phyloP scores from a whole-genome alignment of 2,797 vertebrate genomes.

The Rachycentron canadum region DNA sequence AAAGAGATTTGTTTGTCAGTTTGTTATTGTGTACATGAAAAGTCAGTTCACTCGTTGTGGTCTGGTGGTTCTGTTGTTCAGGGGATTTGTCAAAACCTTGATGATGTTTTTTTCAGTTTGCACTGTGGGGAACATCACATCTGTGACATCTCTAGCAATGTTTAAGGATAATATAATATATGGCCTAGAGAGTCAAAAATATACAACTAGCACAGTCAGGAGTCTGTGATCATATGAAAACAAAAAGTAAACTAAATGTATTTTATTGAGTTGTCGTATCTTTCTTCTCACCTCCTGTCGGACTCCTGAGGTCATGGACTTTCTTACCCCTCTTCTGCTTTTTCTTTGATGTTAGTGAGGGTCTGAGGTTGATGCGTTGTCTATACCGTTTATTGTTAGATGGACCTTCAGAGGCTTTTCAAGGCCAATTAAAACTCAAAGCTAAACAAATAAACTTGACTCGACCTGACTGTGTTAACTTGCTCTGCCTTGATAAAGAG shows the following conservation, averaged over 20 bases:
- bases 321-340: background rate
- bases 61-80: background rate
- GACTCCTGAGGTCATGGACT: background rate
- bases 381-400: slow-evolving; percentile 1
- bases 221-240: background rate
- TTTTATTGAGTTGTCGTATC: background rate
- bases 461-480: background rate
- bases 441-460: slow-evolving; percentile 23
- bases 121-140: background rate
- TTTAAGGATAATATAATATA: background rate
- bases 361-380: slow-evolving; percentile 7
- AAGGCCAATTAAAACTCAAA: slow-evolving; percentile 31
- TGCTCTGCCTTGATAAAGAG: background rate
- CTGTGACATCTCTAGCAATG: background rate
- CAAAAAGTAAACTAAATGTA: background rate
- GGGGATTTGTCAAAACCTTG: background rate
- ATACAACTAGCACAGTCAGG: too few species aligned
- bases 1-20: background rate
- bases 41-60: too few species aligned
- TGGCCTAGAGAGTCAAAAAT: too few species aligned
- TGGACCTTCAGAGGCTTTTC: background rate
- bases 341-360: slow-evolving; percentile 5
- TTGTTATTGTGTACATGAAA: background rate
- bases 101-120: too few species aligned
- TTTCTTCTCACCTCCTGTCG: background rate